These are phyloP conservation scores for Sciurus vulgaris DNA, from an alignment of 2,797 vertebrate species.

Conservation along the genomic window DNA sequence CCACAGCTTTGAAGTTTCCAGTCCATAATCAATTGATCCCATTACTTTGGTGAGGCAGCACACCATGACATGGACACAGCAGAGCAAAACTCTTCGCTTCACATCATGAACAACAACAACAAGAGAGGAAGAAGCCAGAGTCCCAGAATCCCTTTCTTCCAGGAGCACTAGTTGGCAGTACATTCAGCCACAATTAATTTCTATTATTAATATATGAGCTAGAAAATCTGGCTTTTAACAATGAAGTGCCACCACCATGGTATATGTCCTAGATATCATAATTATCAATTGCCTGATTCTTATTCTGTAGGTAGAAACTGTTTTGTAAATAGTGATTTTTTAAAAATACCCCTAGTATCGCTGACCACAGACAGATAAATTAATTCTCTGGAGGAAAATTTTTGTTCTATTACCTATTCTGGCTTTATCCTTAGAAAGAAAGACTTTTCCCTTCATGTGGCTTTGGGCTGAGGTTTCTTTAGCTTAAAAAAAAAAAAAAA, in stretches of 20 bases:
- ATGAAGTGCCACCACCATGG: neutral
- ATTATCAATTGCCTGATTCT: slow-evolving; percentile 55
- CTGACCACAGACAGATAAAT: neutral
- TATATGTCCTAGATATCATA: neutral
- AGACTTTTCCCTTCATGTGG: neutral
- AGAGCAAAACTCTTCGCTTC: neutral
- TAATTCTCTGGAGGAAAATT: neutral
- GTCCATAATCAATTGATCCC: neutral
- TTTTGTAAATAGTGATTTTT: neutral
- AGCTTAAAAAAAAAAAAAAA: neutral
- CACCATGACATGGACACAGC: neutral
- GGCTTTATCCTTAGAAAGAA: slow-evolving; percentile 17
- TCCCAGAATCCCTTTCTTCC: neutral
- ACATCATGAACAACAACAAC: neutral
- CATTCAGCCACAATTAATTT: slow-evolving; percentile 66
- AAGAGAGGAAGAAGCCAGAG: neutral
- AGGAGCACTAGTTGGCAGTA: neutral
- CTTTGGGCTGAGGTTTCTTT: neutral
- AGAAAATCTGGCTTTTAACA: slow-evolving; percentile 47
- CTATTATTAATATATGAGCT: slow-evolving; percentile 1
- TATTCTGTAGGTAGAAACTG: neutral
- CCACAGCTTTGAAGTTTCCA: neutral
- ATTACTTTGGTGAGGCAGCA: neutral
- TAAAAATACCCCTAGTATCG: neutral
- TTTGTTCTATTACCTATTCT: slow-evolving; percentile 41